Evolutionary conservation across 2,888 invertebrate species (phyloP), one percentile per base, ranked within the genome.

Genomic region (Xestia ashworthii): DNA sequence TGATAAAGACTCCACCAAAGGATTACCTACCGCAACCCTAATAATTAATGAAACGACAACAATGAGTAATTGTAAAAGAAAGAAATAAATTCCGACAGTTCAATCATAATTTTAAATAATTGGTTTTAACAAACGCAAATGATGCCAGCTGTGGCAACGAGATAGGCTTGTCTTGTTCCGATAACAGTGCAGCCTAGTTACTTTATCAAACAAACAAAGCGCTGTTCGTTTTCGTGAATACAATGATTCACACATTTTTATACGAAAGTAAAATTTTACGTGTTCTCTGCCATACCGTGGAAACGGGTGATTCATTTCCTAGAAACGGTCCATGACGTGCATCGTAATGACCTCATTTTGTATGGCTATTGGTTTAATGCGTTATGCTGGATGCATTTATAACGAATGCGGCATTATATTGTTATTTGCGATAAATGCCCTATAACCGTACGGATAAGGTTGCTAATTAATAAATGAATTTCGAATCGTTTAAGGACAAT

Each of bases 131-230:
- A 67, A 80, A 81, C 68, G 80, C 76, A 87, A 89, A 89, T 89
- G 87, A 88, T 87, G 83, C 82, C 85, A 84, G 85, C 89, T 88
- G 87, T 75, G 88, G 80, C 76, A 78, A 80, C 89, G 90, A 80
- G 91, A 92, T 90, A 91, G 75, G 64, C 73, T 71, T 83, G 91
- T 91, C 90, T 89, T 82, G 83, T 80, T 64, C 73, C 67, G 89
- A 89, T 89, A 89, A 84, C 67, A 84, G 86, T 75, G 72, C 89
- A 90, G 62, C 89, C 92, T 89, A 91, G 77, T 90, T 91, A 68
- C 32, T 66, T 76, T 86, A 88, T 86, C 82, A 87, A 77, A 82
- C 71, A 86, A 81, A 88, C 75, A 79, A 71, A 71, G 76, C 38
- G 62, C 74, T 87, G 78, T 87, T 71, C 55, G n/a, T 66, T 70